Conservation (phyloP, 2,797 vertebrate species). For the Tinamus major region DNA sequence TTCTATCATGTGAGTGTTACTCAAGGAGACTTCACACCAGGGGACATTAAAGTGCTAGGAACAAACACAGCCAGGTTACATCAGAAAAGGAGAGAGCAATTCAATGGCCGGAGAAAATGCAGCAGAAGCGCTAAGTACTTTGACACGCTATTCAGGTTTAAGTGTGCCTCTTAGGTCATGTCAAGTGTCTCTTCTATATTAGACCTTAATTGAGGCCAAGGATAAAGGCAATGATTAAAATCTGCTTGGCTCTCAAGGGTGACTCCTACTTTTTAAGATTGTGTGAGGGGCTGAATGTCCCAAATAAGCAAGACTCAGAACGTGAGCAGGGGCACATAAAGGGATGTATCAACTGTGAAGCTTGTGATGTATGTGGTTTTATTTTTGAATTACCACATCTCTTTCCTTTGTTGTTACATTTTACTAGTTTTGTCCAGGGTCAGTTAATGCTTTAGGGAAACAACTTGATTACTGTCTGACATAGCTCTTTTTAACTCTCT, state of each 20-base stretch:
- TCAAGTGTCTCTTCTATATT: slow-evolving; percentile 63
- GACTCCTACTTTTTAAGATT: neutral
- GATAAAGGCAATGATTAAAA: slow-evolving; percentile 58
- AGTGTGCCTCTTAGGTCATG: slow-evolving; percentile 59
- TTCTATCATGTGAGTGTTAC: slow-evolving; percentile 51
- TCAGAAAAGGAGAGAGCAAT: slow-evolving; percentile 6
- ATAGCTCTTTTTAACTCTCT: neutral
- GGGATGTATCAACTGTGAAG: neutral
- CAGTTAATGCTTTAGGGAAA: slow-evolving; percentile 9
- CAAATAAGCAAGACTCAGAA: neutral
- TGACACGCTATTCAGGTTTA: slow-evolving; percentile 23
- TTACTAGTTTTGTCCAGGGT: neutral
- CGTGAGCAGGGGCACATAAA: neutral
- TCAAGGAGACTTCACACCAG: slow-evolving; percentile 51
- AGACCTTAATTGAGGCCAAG: slow-evolving; percentile 60
- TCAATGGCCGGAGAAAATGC: neutral
- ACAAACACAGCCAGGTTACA: slow-evolving; percentile 44
- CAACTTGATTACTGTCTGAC: slow-evolving; percentile 10
- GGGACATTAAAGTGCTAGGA: slow-evolving; percentile 59
- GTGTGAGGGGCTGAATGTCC: neutral
- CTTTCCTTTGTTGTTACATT: neutral
- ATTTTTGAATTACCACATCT: neutral
- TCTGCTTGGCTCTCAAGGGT: neutral
- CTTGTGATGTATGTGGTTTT: neutral
- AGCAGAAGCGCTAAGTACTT: slow-evolving; percentile 26